Conservation (phyloP, 2,113 vertebrate genomes). For the Tiliqua scincoides region DNA sequence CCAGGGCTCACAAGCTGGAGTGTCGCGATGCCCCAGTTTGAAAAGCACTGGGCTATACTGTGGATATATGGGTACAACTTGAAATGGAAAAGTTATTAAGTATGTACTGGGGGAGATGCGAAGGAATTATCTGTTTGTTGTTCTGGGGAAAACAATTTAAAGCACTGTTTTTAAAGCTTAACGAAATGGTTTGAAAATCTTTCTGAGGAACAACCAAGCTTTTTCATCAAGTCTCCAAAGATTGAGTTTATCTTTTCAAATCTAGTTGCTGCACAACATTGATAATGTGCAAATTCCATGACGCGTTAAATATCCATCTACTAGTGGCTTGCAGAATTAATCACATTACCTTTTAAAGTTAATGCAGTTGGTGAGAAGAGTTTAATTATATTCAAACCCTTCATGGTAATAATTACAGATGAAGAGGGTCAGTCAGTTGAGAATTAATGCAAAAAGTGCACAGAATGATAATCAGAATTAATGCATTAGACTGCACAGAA, state of each 20-base stretch:
- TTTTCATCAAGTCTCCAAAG: conserved; percentile 66
- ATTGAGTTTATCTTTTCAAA: conserved; percentile 75
- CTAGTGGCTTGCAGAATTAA: conserved; percentile 74
- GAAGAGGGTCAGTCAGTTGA: conserved; percentile 79
- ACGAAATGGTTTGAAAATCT: conserved; percentile 73
- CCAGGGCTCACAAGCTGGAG: too few species aligned
- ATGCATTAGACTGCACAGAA: conserved; percentile 63
- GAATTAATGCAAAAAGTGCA: conserved; percentile 78
- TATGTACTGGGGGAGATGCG: conserved; percentile 68
- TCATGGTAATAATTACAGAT: conserved; percentile 80
- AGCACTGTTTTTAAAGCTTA: conserved; percentile 72
- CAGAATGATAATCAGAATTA: conserved; percentile 75
- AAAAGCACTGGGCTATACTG: conserved; percentile 43
- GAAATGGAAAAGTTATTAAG: conserved; percentile 77
- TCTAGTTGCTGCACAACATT: conserved; percentile 75
- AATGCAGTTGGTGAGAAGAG: conserved; percentile 73
- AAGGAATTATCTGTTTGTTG: conserved; percentile 72
- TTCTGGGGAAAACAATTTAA: conserved; percentile 71
- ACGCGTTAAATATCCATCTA: conserved; percentile 76
- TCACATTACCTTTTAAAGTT: conserved; percentile 81
- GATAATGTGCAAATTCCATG: conserved; percentile 74
- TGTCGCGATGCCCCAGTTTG: too few species aligned
- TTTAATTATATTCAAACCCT: conserved; percentile 80
- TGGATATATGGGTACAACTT: conserved; percentile 58
- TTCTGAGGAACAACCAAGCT: conserved; percentile 63